These are phyloP conservation scores for Mimachlamys varia DNA, from an alignment of 2,888 invertebrate species.

Conservation along the genomic window DNA sequence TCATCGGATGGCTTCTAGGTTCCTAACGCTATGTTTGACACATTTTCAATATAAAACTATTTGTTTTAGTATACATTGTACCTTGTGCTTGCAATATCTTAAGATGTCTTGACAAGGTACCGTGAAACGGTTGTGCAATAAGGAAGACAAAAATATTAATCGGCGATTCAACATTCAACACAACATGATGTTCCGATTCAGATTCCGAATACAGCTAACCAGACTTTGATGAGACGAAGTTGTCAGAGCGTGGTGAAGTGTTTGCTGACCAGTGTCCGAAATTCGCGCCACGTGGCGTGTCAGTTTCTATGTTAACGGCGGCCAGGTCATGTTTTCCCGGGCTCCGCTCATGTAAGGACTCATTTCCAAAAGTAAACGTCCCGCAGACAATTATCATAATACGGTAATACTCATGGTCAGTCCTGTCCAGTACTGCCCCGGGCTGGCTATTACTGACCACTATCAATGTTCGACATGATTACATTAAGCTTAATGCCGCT, in stretches of 20 bases:
- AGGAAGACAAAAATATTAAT: no score
- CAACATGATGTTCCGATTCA: no score
- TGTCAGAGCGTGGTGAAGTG: not conserved
- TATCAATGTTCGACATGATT: conserved; percentile 36
- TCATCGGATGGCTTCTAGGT: no score
- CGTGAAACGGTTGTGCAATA: no score
- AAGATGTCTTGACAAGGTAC: no score
- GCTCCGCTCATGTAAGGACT: not conserved
- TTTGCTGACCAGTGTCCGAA: not conserved
- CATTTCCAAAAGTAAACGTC: conserved; percentile 22
- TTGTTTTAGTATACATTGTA: no score
- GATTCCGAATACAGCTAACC: not conserved
- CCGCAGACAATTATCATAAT: conserved; percentile 32
- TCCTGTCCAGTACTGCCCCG: not conserved
- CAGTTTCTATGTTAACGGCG: not conserved
- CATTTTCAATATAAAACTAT: no score
- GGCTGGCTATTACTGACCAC: conserved; percentile 10
- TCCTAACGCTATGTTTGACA: no score
- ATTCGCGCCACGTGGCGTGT: not conserved
- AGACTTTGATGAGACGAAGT: not conserved
- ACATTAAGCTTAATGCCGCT: conserved; percentile 29
- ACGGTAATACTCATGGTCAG: conserved; percentile 1
- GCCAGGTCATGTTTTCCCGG: conserved; percentile 3
- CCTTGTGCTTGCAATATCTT: no score
- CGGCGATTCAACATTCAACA: no score